Percentiles rank a stretch among this genome's conserved stretches.
Evolutionary conservation across 2,113 vertebrate species (phyloP).

Genomic region (Ploceus nigricollis): DNA sequence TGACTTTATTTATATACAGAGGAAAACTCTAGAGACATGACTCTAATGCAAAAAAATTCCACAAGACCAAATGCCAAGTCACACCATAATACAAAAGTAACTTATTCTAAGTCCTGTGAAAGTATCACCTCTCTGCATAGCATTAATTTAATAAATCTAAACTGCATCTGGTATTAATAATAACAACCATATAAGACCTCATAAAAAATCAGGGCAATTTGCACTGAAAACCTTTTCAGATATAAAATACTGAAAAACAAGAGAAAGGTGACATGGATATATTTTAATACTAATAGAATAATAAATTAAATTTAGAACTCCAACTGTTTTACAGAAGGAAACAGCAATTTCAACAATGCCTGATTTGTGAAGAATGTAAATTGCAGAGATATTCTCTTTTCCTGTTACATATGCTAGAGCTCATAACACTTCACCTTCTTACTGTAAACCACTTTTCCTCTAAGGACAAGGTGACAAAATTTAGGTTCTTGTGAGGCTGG

Average conservation of each 20-base stretch:
- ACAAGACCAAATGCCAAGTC: background rate
- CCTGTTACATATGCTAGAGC: background rate
- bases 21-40: background rate
- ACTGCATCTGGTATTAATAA: background rate
- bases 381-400: background rate
- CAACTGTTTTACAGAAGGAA: background rate
- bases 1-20: background rate
- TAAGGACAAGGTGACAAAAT: background rate
- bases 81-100: background rate
- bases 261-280: background rate
- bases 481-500: background rate
- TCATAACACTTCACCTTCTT: background rate
- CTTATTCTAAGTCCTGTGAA: background rate
- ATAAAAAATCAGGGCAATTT: background rate
- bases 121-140: background rate
- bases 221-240: background rate
- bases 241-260: background rate
- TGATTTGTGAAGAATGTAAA: background rate
- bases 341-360: background rate
- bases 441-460: background rate
- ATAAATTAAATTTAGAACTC: background rate
- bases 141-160: background rate
- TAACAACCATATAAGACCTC: background rate
- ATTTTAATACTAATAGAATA: background rate
- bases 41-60: fast-evolving